Evolutionary conservation across 1,140 invertebrate species (phyloP).

Genomic region (Dolichoris vasculosae): DNA sequence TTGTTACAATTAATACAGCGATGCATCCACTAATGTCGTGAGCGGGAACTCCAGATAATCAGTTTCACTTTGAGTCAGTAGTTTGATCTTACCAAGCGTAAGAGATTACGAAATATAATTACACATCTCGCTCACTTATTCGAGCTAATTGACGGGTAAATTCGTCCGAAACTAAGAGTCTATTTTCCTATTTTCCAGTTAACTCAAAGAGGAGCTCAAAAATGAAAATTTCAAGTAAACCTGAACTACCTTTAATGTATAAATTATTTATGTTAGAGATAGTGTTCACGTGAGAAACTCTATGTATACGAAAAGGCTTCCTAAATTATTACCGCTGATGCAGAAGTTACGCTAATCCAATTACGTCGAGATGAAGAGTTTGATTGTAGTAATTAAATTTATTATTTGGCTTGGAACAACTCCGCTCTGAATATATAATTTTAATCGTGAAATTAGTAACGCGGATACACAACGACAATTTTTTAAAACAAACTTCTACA

Average conservation of each 20-base stretch:
- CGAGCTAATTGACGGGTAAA: background rate
- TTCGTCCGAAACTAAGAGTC: background rate
- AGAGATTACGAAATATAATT: conserved; percentile 35
- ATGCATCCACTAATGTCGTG: background rate
- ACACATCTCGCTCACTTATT: conserved; percentile 4
- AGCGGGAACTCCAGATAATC: conserved; percentile 23
- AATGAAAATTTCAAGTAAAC: background rate
- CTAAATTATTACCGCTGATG: background rate
- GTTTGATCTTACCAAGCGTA: conserved; percentile 5
- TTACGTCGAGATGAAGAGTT: background rate
- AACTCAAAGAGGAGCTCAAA: background rate
- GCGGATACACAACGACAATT: background rate
- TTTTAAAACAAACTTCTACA: background rate
- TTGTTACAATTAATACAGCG: conserved; percentile 10
- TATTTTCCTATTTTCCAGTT: background rate
- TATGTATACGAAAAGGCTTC: too few species aligned
- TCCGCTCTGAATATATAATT: background rate
- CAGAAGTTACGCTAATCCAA: background rate
- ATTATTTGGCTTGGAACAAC: background rate
- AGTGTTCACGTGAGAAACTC: too few species aligned
- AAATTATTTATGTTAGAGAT: too few species aligned
- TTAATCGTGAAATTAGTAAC: background rate
- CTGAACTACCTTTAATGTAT: too few species aligned
- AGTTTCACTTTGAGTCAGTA: conserved; percentile 9
- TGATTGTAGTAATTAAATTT: background rate